phyloP scores from a whole-genome alignment of 2,888 invertebrate genomes.

The Phaonia tiefii region DNA sequence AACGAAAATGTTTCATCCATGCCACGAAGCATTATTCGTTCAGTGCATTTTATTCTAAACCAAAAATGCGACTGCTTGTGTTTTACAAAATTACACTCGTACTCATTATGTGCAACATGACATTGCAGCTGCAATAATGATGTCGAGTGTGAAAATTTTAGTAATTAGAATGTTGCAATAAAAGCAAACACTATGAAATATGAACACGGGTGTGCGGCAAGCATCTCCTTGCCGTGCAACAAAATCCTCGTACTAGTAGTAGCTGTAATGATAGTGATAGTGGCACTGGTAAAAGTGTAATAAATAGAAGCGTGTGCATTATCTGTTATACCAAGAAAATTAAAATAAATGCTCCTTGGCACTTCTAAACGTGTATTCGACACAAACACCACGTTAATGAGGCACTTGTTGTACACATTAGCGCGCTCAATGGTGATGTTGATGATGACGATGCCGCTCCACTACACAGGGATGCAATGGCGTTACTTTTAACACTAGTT shows the following conservation, averaged over 20 bases:
- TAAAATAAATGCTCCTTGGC: constrained; percentile 11
- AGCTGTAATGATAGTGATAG: neutral
- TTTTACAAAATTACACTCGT: neutral
- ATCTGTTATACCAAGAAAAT: neutral
- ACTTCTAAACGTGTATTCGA: neutral
- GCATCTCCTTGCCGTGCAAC: too few relatives aligned
- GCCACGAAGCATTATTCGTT: too few relatives aligned
- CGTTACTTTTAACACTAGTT: constrained; percentile 5
- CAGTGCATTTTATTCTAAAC: too few relatives aligned
- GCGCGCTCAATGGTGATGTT: neutral
- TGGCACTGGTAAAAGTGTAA: neutral
- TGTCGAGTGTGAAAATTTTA: constrained; percentile 30
- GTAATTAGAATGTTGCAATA: constrained; percentile 33
- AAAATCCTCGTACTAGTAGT: too few relatives aligned
- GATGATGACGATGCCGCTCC: neutral
- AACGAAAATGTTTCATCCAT: too few relatives aligned
- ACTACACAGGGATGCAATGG: neutral
- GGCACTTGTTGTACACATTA: constrained; percentile 54
- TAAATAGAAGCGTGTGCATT: too few relatives aligned
- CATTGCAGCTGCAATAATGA: constrained; percentile 20
- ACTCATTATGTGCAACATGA: constrained; percentile 32
- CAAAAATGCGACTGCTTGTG: too few relatives aligned
- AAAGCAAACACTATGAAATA: neutral
- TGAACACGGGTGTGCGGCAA: neutral
- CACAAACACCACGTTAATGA: constrained; percentile 53